phyloP scores from a whole-genome alignment of 2,888 invertebrate species.

The Itoplectis maculator region DNA sequence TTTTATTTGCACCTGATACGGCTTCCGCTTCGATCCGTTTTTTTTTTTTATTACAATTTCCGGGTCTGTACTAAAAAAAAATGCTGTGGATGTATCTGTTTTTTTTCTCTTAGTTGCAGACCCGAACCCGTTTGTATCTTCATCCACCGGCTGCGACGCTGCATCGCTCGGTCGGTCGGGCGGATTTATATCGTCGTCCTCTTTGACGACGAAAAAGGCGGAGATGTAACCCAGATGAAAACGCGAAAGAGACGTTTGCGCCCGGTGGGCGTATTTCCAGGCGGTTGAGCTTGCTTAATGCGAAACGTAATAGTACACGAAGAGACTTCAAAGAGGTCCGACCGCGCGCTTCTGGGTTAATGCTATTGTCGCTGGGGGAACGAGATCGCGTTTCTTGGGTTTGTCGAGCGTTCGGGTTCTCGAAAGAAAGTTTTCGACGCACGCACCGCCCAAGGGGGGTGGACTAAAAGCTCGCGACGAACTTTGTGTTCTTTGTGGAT shows the following conservation, averaged over 20 bases:
- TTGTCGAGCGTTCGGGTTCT: not conserved
- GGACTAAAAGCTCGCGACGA: not conserved
- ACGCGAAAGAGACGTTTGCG: not conserved
- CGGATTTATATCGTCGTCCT: not conserved
- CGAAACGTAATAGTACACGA: not conserved
- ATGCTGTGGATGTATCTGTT: not conserved
- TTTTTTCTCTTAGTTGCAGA: slow-evolving; percentile 9
- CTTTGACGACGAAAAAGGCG: slow-evolving; percentile 5
- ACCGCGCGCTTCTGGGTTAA: not conserved
- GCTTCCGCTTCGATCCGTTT: slow-evolving; percentile 45
- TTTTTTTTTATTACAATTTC: slow-evolving; percentile 51
- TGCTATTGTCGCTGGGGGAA: not conserved
- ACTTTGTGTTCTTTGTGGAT: not conserved
- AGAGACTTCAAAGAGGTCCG: not conserved
- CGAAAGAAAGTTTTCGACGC: not conserved
- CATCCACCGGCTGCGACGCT: not conserved
- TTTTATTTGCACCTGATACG: slow-evolving; percentile 54
- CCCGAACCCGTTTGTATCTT: not conserved
- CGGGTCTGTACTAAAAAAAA: not conserved
- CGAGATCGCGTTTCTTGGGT: not conserved
- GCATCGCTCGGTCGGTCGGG: not conserved
- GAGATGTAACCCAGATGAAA: slow-evolving; percentile 17
- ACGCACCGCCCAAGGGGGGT: not conserved
- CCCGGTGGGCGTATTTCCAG: not conserved
- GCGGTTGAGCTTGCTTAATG: not conserved